These are phyloP conservation scores for Lophius americanus DNA, from an alignment of 2,797 vertebrate genomes.

Conservation along the genomic window DNA sequence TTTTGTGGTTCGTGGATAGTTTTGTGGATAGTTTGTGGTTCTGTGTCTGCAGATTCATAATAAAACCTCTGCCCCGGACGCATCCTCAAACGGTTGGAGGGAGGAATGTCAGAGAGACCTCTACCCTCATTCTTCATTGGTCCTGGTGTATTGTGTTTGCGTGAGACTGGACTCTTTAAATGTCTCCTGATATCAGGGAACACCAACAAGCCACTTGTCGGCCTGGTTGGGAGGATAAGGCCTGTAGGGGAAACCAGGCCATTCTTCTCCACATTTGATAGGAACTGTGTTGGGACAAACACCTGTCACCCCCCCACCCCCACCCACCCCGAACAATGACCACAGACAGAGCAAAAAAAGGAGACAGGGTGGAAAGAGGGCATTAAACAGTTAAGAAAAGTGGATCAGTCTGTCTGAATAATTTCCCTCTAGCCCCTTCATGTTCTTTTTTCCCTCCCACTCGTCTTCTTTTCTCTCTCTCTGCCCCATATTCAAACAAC, in stretches of 20 bases:
- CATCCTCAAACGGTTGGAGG: slow-evolving; percentile 42
- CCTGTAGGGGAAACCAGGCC: slow-evolving; percentile 62
- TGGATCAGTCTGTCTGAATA: slow-evolving; percentile 27
- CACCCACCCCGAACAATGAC: slow-evolving; percentile 58
- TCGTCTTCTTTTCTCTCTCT: slow-evolving; percentile 6
- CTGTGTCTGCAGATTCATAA: slow-evolving; percentile 36
- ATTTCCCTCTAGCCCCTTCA: slow-evolving; percentile 15
- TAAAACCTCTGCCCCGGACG: slow-evolving; percentile 44
- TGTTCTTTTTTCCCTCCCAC: slow-evolving; percentile 15
- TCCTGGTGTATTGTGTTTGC: slow-evolving; percentile 57
- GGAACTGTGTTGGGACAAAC: slow-evolving; percentile 79
- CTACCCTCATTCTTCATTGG: slow-evolving; percentile 64
- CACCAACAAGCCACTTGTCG: slow-evolving; percentile 70
- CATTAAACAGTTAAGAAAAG: slow-evolving; percentile 28
- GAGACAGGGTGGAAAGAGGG: slow-evolving; percentile 31
- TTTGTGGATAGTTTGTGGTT: too few species aligned
- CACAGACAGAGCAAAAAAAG: slow-evolving; percentile 48
- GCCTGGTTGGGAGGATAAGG: slow-evolving; percentile 78
- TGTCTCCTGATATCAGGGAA: slow-evolving; percentile 71
- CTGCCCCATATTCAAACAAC: slow-evolving; percentile 42
- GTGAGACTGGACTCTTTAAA: slow-evolving; percentile 71
- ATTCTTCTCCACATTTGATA: slow-evolving; percentile 74
- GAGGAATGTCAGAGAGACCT: slow-evolving; percentile 55
- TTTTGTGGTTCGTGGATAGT: too few species aligned
- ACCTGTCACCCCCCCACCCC: slow-evolving; percentile 59